Conservation (phyloP, 1,140 invertebrate species). For the Drosophila subpulchrella region DNA sequence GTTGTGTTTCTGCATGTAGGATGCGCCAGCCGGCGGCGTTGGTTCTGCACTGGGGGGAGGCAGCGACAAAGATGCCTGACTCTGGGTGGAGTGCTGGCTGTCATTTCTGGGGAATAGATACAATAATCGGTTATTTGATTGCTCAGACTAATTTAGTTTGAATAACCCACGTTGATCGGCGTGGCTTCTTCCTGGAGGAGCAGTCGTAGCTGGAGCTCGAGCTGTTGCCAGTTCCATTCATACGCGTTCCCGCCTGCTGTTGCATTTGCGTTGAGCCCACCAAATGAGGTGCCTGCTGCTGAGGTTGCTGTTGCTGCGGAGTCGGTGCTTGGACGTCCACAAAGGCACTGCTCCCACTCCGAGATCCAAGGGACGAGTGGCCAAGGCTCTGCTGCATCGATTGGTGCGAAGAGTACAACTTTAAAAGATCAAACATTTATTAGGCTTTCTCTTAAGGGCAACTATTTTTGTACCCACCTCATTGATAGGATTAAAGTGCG, state of each 20-base stretch:
- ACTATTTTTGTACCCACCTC: constrained; percentile 47
- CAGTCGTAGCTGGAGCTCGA: constrained; percentile 49
- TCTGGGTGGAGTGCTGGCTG: constrained; percentile 78
- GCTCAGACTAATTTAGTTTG: neutral
- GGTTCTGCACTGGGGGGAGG: constrained; percentile 55
- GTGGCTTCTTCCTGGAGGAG: constrained; percentile 86
- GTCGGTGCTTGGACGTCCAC: constrained; percentile 59
- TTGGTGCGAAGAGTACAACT: constrained; percentile 73
- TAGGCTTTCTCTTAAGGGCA: neutral
- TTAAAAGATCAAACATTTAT: neutral
- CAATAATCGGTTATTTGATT: neutral
- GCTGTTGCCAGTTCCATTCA: constrained; percentile 63
- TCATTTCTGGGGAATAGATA: constrained; percentile 59
- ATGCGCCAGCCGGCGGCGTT: constrained; percentile 6
- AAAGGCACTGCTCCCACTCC: constrained; percentile 53
- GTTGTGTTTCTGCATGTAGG: constrained; percentile 56
- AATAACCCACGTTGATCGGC: constrained; percentile 77
- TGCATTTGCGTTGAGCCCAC: constrained; percentile 30
- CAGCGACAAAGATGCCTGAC: constrained; percentile 70
- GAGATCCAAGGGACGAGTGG: constrained; percentile 51
- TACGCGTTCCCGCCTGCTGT: constrained; percentile 47
- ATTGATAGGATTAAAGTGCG: constrained; percentile 82
- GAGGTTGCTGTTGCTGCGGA: constrained; percentile 44
- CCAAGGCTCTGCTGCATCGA: constrained; percentile 28
- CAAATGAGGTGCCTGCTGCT: constrained; percentile 33